Evolutionary conservation across 2,797 vertebrate species (phyloP).

Genomic region (Urophycis tenuis): DNA sequence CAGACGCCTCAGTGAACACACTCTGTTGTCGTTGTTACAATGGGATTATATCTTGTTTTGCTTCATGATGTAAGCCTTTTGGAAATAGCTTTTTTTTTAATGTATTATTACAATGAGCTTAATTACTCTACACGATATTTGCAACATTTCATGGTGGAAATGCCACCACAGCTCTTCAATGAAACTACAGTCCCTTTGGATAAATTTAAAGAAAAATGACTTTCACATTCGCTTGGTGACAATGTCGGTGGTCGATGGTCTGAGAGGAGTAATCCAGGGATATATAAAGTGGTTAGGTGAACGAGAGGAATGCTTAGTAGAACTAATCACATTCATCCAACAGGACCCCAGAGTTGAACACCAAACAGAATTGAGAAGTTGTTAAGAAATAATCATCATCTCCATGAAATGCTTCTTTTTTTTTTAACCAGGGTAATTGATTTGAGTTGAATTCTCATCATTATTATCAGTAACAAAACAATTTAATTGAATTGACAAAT

Average conservation of each 20-base stretch:
- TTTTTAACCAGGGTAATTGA: no score
- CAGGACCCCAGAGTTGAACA: constrained; percentile 31
- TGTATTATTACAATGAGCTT: constrained; percentile 40
- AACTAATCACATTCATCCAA: constrained; percentile 34
- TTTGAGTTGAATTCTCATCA: neutral
- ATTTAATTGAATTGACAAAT: neutral
- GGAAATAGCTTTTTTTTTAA: neutral
- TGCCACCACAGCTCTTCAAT: constrained; percentile 39
- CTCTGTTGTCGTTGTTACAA: constrained; percentile 27
- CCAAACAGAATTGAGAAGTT: constrained; percentile 18
- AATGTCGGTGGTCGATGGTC: constrained; percentile 35
- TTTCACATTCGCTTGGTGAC: constrained; percentile 46
- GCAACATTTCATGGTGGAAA: constrained; percentile 38
- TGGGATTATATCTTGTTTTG: constrained; percentile 30
- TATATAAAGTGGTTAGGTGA: constrained; percentile 41
- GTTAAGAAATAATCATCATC: neutral
- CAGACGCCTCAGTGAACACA: neutral
- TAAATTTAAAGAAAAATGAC: constrained; percentile 40
- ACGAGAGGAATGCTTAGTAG: constrained; percentile 34
- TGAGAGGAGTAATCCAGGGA: constrained; percentile 40
- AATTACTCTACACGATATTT: constrained; percentile 47
- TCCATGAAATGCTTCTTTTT: neutral
- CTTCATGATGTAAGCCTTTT: neutral
- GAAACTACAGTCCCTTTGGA: constrained; percentile 29
- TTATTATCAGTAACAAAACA: neutral